Base-by-base conservation (phyloP, 2,797 vertebrate species). In the Leptodactylus fallax region DNA sequence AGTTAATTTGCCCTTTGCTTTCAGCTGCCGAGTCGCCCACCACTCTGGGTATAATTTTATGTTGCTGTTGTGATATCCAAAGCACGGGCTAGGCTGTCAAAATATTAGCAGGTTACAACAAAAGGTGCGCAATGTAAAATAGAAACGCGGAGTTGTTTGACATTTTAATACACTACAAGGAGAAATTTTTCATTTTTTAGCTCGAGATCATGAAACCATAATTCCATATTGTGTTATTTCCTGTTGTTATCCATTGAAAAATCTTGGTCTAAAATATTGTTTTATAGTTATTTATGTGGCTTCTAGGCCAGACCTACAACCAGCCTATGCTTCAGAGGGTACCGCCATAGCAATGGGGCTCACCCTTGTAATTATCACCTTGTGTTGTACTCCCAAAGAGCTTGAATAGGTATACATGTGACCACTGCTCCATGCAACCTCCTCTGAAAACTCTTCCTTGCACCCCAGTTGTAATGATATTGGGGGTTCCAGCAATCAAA, bases 1-100 rank as follows among this genome's bases (percentile, higher is more conserved):
- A 49, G 45, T 47, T 79, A 53, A 71, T 83, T 69, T 83, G 36
- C 49, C 21, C 49, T 69, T 83, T 69, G 63, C 23, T 36, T 56
- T 60, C 56, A 45, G 76, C 61, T 36, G 49, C 23, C 23, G 67
- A 27, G 9, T 63, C 47, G 17, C 71, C 56, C 36, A 61, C 49
- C 58, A 55, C 8, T 13, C 36, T 23, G 47, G 60, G 16, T 60
- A 86, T 58, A n/a, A 36, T 80, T 79, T 69, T 71, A 53, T 21
- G 25, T 80, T 86, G n/a, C 51, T 71, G 7, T 67, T 80, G 55
- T 80, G 27, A 79, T 80, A 80, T 47, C 16, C 23, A 45, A 65
- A 69, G 74, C 60, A 69, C 76, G 79, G 76, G 74, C 74, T 47
- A 47, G 17, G 55, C 85, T 81, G 67, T 81, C 63, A 79, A 61